A percentile compares a stretch with the other conserved stretches of the same genome.
phyloP scores from a whole-genome alignment of 2,797 vertebrate genomes.

The Craterocephalus amniculus region DNA sequence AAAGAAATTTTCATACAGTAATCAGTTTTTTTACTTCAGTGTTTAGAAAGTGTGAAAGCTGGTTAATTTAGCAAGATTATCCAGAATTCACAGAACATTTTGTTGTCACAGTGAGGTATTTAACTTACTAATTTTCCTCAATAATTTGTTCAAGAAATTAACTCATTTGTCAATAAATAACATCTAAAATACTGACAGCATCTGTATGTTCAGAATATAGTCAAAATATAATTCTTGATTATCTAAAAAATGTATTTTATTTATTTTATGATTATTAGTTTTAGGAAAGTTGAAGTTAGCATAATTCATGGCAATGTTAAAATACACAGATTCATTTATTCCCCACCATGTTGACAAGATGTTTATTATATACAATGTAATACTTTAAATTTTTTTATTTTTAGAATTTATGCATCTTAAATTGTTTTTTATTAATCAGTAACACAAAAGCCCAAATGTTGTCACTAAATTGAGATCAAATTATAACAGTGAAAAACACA shows the following conservation, averaged over 20 bases:
- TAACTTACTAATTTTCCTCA: not conserved
- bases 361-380: not conserved
- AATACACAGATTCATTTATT: not conserved
- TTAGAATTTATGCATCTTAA: not conserved
- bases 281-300: not conserved
- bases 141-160: not conserved
- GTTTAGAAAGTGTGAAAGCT: slow-evolving; percentile 7
- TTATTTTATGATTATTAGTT: not conserved
- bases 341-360: not conserved
- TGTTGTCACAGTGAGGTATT: not conserved
- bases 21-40: slow-evolving; percentile 31
- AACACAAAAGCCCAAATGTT: slow-evolving; percentile 14
- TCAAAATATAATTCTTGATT: not conserved
- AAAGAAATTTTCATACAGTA: slow-evolving; percentile 30
- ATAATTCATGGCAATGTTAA: not conserved
- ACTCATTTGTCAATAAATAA: not conserved
- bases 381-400: not conserved
- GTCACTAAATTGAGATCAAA: slow-evolving; percentile 46
- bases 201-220: not conserved
- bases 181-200: not conserved
- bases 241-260: not conserved
- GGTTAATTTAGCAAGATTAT: not conserved
- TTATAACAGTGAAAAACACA: slow-evolving; percentile 53
- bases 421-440: not conserved
- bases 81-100: not conserved